phyloP scores from a whole-genome alignment of 2,888 invertebrate genomes.

The Lasioglossum vierecki region DNA sequence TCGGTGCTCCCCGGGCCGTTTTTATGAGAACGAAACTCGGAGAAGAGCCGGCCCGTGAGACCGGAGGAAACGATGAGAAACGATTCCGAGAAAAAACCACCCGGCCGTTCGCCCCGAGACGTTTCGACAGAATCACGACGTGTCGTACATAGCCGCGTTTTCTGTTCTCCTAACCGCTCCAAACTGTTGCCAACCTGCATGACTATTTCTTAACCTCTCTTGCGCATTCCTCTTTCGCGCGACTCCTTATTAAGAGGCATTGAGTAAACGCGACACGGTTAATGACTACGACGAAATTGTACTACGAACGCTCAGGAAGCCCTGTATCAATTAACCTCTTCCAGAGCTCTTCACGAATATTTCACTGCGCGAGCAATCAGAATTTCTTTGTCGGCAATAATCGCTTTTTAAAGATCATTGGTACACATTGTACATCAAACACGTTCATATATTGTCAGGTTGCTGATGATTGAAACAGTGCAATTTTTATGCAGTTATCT shows the following conservation, averaged over 20 bases:
- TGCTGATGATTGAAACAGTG: too few species aligned
- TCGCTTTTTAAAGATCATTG: neutral
- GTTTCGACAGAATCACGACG: constrained; percentile 8
- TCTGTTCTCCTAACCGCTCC: neutral
- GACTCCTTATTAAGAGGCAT: constrained; percentile 4
- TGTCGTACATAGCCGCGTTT: neutral
- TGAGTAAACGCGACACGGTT: constrained; percentile 1
- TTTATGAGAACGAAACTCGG: constrained; percentile 35
- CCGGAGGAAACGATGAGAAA: constrained; percentile 43
- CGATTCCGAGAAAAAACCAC: constrained; percentile 21
- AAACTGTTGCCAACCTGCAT: neutral
- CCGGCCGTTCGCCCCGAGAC: neutral
- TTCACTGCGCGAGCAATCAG: neutral
- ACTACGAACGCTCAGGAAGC: neutral
- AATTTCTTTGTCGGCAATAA: neutral
- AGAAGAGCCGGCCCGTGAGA: constrained; percentile 16
- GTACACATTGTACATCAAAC: neutral
- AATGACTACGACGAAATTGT: neutral
- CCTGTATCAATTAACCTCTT: neutral
- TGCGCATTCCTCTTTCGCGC: neutral
- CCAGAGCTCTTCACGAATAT: neutral
- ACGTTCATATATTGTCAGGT: too few species aligned
- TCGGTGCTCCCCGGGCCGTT: constrained; percentile 27
- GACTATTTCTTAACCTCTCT: constrained; percentile 4
- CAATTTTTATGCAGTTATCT: too few species aligned